These are phyloP conservation scores for Andrena marginata DNA, from an alignment of 2,888 invertebrate genomes.

Conservation along the genomic window DNA sequence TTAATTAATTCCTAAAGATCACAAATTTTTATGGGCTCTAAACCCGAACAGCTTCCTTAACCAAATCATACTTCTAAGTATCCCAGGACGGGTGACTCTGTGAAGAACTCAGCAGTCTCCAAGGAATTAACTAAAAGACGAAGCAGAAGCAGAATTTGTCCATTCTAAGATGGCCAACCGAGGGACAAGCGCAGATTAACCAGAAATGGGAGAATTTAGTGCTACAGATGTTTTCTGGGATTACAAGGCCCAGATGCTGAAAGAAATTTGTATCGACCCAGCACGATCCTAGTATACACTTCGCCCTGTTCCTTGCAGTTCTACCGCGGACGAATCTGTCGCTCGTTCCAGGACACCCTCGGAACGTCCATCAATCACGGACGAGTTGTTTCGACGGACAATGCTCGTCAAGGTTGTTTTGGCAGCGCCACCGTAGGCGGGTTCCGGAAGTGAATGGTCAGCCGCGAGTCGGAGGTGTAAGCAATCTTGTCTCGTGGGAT, in stretches of 20 bases:
- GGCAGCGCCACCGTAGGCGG: slow-evolving; percentile 79
- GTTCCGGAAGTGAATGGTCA: slow-evolving; percentile 77
- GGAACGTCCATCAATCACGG: slow-evolving; percentile 73
- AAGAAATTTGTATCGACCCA: slow-evolving; percentile 26
- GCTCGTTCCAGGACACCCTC: background rate
- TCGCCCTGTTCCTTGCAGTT: background rate
- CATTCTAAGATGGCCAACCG: background rate
- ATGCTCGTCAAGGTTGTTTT: slow-evolving; percentile 77
- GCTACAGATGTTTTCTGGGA: background rate
- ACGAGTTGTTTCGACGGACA: slow-evolving; percentile 69
- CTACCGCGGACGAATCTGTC: slow-evolving; percentile 1
- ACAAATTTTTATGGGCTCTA: no score
- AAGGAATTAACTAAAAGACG: no score
- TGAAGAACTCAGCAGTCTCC: no score
- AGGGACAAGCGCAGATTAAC: background rate
- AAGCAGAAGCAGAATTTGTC: background rate
- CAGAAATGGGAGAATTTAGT: background rate
- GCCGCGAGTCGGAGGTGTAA: slow-evolving; percentile 74
- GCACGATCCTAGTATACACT: background rate
- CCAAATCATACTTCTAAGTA: no score
- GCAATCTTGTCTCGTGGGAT: slow-evolving; percentile 63
- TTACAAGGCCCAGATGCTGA: background rate
- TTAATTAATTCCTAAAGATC: no score
- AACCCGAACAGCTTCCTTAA: no score
- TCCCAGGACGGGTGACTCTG: no score